Base-by-base conservation (phyloP, 2,888 invertebrate genomes). In the Endotricha flammealis region DNA sequence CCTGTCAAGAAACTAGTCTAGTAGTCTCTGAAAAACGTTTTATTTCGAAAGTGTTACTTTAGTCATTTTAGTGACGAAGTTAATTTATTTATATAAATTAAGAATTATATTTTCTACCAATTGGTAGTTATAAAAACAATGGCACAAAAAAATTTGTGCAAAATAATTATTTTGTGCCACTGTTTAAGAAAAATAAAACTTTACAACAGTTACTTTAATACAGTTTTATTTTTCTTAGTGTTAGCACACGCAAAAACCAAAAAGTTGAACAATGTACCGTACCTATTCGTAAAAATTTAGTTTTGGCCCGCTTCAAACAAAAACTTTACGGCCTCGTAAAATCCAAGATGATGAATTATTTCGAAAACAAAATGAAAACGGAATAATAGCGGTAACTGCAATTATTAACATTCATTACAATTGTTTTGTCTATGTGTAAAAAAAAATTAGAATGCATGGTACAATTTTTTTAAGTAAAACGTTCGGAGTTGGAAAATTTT, bases 361-460 rank as follows among this genome's bases (percentile, higher is more conserved):
- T 57, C 49, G 45, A 31, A n/a, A 52, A 70, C 69, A 71, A 71
- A 73, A 71, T 61, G 61, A 47, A 53, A 61, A 62, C 54, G 48
- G 49, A 66, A 67, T 60, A 64, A 64, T 48, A 50, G 46, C 48
- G 43, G 46, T 48, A 20, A 45, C 57, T 52, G 55, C 66, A 68
- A 72, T 70, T 68, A 57, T 61, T 57, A 61, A 67, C 59, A 64
- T 66, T 72, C 65, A 71, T 71, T 67, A 66, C 53, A 64, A 69
- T 72, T 72, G 65, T 75, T 71, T 64, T 57, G 60, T 65, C 58
- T 65, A 60, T 64, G 59, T 51, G 63, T 61, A 72, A 74, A 68
- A 71, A 66, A 58, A 54, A 72, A 65, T 66, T 72, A 70, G 66
- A 76, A 64, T 74, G 71, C 68, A 66, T 68, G 65, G 69, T 74